phyloP scores from a whole-genome alignment of 2,888 invertebrate species.

The Thera obeliscata region DNA sequence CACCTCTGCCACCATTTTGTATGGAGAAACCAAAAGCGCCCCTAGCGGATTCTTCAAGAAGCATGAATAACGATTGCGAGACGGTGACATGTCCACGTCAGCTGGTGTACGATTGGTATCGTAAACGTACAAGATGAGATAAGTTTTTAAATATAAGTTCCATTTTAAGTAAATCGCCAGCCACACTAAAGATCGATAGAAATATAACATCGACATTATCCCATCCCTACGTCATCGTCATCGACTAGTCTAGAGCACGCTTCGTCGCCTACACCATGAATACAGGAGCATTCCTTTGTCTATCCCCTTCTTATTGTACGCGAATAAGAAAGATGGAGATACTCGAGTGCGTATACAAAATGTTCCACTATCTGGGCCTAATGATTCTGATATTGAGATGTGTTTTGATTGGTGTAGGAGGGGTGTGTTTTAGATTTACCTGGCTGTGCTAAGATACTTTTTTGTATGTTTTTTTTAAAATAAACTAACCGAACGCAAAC shows the following conservation, averaged over 20 bases:
- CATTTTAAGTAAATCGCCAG: background rate
- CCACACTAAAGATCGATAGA: background rate
- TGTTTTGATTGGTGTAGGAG: constrained; percentile 38
- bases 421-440: constrained; percentile 10
- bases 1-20: too few relatives aligned
- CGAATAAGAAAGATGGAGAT: constrained; percentile 50
- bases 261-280: constrained; percentile 78
- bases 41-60: too few relatives aligned
- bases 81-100: too few relatives aligned
- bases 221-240: constrained; percentile 71
- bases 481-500: too few relatives aligned
- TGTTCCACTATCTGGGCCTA: constrained; percentile 36
- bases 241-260: constrained; percentile 78
- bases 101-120: too few relatives aligned
- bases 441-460: background rate
- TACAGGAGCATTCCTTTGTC: constrained; percentile 75
- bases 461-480: too few relatives aligned
- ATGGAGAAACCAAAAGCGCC: too few relatives aligned
- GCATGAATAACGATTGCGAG: too few relatives aligned
- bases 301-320: constrained; percentile 51
- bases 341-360: constrained; percentile 39
- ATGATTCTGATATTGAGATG: constrained; percentile 46
- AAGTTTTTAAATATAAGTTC: too few relatives aligned
- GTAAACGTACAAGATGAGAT: too few relatives aligned
- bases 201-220: constrained; percentile 23